Evolutionary conservation across 1,140 invertebrate genomes (phyloP), one percentile per base, ranked within the genome.

Genomic region (Lethocerus indicus): DNA sequence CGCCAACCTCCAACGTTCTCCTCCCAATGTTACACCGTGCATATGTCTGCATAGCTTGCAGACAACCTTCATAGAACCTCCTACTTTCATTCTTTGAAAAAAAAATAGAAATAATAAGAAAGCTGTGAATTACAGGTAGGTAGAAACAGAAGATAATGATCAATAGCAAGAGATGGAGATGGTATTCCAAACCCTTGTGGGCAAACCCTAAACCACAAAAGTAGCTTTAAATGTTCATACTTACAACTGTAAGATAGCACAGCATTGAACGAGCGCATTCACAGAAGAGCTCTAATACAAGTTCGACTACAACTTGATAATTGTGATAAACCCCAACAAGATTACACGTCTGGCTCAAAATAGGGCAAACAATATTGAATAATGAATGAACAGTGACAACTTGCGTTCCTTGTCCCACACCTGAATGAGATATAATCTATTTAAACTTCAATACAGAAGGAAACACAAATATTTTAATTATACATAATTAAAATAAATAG

Each of bases 271-370:
- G 74, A 1, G 79, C 74, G 59, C 76, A 78, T 60, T 83, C 77
- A 43, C 72, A 73, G 52, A 86, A 78, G 2, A 90, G 63, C 60
- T 87, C 81, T 41, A 91, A 64, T 47, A 86, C 75, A 13, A 85
- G 67, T 58, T 86, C 74, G 18, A 90, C 80, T 47, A 91, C 74
- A 49, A 80, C 73, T 42, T 81, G 78, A 65, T 86, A 88, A 67
- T 87, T 87, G 64, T 84, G 81, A 60, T 86, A 89, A 2, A 82
- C 58, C 47, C 71, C 76, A 21, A 88, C 59, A 23, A 88, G 65
- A 26, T 71, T 70, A 2, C 80, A 74, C 55, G 80, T 64, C 59
- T 83, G 76, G 14, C 69, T 65, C 46, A 87, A 58, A 16, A 84
- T 65, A 0, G 74, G 74, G 32, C 70, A 67, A 2, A 83, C 60